Evolutionary conservation across 2,888 invertebrate species (phyloP).

Genomic region (Gymnosoma rotundatum): DNA sequence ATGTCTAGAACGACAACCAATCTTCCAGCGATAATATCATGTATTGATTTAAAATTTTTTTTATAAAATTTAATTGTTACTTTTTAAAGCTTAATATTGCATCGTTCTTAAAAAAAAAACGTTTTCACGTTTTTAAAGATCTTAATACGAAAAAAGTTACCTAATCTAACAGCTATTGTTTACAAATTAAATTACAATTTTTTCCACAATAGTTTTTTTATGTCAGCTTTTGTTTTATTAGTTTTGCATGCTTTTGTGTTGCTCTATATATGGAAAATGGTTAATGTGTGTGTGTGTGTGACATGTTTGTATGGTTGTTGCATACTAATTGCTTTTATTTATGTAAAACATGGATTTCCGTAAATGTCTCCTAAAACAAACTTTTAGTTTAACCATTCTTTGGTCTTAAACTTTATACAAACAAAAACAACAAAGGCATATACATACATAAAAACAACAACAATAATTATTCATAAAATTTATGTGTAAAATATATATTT

Average conservation of each 20-base stretch:
- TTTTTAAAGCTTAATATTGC: too few relatives aligned
- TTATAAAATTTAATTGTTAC: too few relatives aligned
- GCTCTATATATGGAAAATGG: background rate
- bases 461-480: conserved; percentile 66
- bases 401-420: conserved; percentile 33
- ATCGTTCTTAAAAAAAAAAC: too few relatives aligned
- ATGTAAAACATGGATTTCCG: conserved; percentile 52
- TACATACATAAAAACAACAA: conserved; percentile 21
- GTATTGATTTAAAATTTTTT: too few relatives aligned
- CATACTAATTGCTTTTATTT: conserved; percentile 51
- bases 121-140: background rate
- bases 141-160: background rate
- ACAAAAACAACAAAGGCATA: background rate
- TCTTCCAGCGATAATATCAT: too few relatives aligned
- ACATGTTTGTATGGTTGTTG: conserved; percentile 22
- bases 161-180: too few relatives aligned
- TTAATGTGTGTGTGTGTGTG: background rate
- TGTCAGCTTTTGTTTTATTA: background rate
- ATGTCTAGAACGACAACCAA: too few relatives aligned
- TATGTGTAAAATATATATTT: conserved; percentile 51
- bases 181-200: background rate
- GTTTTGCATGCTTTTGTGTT: background rate
- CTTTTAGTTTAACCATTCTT: conserved; percentile 27
- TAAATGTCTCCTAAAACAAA: conserved; percentile 43
- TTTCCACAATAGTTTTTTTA: background rate